Base-by-base conservation (phyloP, 2,888 invertebrate genomes). In the Ligdia adustata region DNA sequence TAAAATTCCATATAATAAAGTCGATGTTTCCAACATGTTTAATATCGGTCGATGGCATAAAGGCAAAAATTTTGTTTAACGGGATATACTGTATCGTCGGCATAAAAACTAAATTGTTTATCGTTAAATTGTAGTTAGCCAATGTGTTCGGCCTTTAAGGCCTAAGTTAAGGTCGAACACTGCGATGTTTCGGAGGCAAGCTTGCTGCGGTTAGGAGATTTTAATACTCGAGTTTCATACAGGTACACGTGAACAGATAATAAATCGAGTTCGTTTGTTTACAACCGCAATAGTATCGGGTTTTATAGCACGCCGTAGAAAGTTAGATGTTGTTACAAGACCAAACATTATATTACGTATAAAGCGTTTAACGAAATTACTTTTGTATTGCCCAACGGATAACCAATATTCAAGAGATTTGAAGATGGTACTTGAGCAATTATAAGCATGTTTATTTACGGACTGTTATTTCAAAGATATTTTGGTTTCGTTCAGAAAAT, bases 1-100 rank as follows among this genome's bases (percentile, higher is more conserved):
- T 60, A 57, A 57, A 52, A 57, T 54, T 57, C 57, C 55, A 46
- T 47, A 57, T 50, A 55, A 48, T 52, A 49, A 50, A 50, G 49
- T 55, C 33, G 51, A 24, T 38, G 48, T 38, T 42, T 47, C 40
- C 46, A 38, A 42, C 48, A 47, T 44, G 49, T 16, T 58, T 52
- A 40, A 42, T 48, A 43, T 38, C 39, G 47, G 32, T 29, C 48
- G 29, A 46, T 47, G 31, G 35, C 24, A 38, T 37, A 32, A 48
- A 32, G 38, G 12, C 38, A 38, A 37, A 20, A 11, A 9, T 28
- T 38, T 22, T 27, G 27, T 27, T 34, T 37, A 38, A 54, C 48
- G 52, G 52, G 48, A 57, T 53, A n/a, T n/a, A 37, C 5, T 24
- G 38, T 18, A 31, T 20, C 4, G 29, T 33, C 34, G 18, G 27